A percentile compares a stretch with the other conserved stretches of the same genome.
These are phyloP conservation scores for Melangyna quadrimaculata DNA, from an alignment of 2,888 invertebrate genomes.

Conservation along the genomic window DNA sequence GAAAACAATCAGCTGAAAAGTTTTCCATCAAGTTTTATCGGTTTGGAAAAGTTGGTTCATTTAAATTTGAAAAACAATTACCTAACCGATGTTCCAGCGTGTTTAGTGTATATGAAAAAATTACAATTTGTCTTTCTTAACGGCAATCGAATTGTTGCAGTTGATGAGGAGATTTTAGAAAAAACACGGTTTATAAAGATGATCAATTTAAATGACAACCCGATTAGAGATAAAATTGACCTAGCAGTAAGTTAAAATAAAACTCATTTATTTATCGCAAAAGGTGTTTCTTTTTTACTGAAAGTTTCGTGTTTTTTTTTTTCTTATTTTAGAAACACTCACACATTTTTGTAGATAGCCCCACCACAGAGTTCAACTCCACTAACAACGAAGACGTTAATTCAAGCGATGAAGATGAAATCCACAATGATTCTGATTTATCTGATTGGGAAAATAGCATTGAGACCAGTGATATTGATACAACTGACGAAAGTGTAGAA, in stretches of 20 bases:
- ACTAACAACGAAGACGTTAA: conserved; percentile 48
- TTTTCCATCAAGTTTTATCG: conserved; percentile 82
- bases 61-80: conserved; percentile 84
- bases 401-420: not conserved
- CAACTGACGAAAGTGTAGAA: conserved; percentile 84
- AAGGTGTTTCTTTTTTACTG: not conserved
- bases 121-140: conserved; percentile 83
- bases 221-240: conserved; percentile 77
- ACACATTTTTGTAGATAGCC: conserved; percentile 15
- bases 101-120: conserved; percentile 80
- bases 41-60: conserved; percentile 83
- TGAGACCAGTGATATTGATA: conserved; percentile 84
- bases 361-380: not conserved
- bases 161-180: conserved; percentile 71
- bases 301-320: not conserved
- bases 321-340: conserved; percentile 57
- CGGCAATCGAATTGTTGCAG: conserved; percentile 80
- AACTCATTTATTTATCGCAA: not conserved
- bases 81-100: conserved; percentile 82
- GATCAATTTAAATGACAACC: conserved; percentile 83
- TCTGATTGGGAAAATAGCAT: conserved; percentile 85
- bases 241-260: conserved; percentile 20
- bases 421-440: conserved; percentile 77
- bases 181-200: conserved; percentile 81
- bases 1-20: conserved; percentile 84